These are phyloP conservation scores for Hiodon tergisus DNA, from an alignment of 2,113 vertebrate genomes.

Conservation along the genomic window DNA sequence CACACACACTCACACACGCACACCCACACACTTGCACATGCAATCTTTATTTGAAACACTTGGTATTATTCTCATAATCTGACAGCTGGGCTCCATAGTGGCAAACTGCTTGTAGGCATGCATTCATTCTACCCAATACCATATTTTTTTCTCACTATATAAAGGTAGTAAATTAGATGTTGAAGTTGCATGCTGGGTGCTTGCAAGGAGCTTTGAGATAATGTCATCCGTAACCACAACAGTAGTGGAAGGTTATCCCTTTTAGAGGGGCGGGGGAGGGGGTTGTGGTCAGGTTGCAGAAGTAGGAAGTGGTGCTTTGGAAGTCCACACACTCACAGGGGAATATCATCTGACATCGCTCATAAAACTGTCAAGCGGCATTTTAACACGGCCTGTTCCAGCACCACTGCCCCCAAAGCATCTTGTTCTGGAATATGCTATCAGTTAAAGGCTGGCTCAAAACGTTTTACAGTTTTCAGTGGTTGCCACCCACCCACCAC, in stretches of 20 bases:
- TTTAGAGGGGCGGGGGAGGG: background rate
- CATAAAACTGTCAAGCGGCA: too few relatives aligned
- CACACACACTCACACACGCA: background rate
- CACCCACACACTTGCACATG: background rate
- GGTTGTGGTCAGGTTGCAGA: background rate
- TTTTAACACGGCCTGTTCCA: background rate
- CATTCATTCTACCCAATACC: background rate
- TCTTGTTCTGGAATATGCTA: background rate
- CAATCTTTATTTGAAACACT: background rate
- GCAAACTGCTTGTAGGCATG: background rate
- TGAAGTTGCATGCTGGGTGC: background rate
- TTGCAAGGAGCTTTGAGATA: background rate
- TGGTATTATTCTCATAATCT: background rate
- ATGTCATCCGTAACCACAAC: background rate
- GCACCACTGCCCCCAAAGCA: background rate
- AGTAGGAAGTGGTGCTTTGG: background rate
- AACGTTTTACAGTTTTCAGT: too few relatives aligned
- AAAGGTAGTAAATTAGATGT: background rate
- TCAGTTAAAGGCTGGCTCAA: background rate
- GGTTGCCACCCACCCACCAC: too few relatives aligned
- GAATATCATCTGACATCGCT: background rate
- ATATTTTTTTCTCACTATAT: background rate
- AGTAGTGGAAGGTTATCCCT: too few relatives aligned
- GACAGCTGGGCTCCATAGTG: background rate
- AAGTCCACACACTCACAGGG: background rate